phyloP scores from a whole-genome alignment of 2,888 invertebrate genomes.

The Miltochrista miniata region DNA sequence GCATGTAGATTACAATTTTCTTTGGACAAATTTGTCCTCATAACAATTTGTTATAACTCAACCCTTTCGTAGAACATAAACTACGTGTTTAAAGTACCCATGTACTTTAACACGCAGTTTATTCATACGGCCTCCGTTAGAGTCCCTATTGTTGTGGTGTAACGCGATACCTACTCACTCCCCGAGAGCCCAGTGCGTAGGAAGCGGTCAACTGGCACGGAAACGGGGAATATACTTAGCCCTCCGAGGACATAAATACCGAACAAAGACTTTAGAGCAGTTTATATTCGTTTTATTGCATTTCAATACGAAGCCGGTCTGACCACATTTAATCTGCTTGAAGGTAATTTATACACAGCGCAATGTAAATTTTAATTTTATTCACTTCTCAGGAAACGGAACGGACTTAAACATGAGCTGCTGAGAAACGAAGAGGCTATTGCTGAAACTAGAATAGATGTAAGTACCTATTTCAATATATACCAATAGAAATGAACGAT shows the following conservation, averaged over 20 bases:
- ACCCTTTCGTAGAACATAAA: no score
- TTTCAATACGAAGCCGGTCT: slow-evolving; percentile 25
- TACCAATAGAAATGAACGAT: no score
- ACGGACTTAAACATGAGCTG: slow-evolving; percentile 75
- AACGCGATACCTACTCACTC: slow-evolving; percentile 48
- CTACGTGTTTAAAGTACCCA: no score
- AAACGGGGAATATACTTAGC: slow-evolving; percentile 45
- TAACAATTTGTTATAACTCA: no score
- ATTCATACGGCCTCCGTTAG: slow-evolving; percentile 24
- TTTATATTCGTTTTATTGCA: slow-evolving; percentile 38
- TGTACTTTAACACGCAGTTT: not conserved
- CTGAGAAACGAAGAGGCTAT: slow-evolving; percentile 72
- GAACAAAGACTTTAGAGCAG: slow-evolving; percentile 33
- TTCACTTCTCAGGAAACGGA: slow-evolving; percentile 65
- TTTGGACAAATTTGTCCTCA: no score
- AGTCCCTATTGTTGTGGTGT: slow-evolving; percentile 54
- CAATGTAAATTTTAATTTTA: slow-evolving; percentile 12
- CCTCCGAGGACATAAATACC: slow-evolving; percentile 33
- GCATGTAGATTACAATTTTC: no score
- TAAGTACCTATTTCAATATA: slow-evolving; percentile 42
- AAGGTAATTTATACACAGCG: slow-evolving; percentile 2
- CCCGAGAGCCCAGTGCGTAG: slow-evolving; percentile 58
- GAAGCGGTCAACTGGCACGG: slow-evolving; percentile 67
- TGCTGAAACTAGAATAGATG: slow-evolving; percentile 77
- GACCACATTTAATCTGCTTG: slow-evolving; percentile 5